Conservation (phyloP, 2,113 vertebrate genomes). For the Actenoides hombroni region DNA sequence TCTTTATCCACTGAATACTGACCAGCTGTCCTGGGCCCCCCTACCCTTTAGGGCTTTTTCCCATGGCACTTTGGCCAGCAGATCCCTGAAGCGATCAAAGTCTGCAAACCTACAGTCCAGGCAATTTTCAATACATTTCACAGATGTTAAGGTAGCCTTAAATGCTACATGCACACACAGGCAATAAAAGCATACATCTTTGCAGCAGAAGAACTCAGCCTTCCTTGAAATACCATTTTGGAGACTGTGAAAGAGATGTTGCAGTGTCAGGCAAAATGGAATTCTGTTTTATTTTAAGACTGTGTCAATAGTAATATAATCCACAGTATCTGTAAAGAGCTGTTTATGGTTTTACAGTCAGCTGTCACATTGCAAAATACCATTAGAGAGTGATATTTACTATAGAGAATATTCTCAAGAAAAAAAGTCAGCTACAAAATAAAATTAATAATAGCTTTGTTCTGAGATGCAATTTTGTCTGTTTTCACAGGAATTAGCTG, state of each 20-base stretch:
- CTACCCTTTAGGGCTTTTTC: no score
- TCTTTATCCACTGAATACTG: no score
- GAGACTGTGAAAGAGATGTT: background rate
- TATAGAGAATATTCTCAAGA: slow-evolving; percentile 11
- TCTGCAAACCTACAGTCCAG: background rate
- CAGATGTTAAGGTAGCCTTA: background rate
- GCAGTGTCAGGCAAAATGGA: background rate
- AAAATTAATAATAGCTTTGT: slow-evolving; percentile 5
- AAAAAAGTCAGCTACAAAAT: background rate
- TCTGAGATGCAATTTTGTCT: background rate
- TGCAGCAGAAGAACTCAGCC: background rate
- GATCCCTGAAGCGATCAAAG: background rate
- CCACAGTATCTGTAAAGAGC: background rate
- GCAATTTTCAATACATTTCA: background rate
- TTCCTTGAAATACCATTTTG: background rate
- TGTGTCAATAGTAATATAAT: background rate
- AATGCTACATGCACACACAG: background rate
- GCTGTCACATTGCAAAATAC: background rate
- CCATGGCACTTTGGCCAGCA: background rate
- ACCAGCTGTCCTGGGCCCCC: no score
- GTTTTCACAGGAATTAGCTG: background rate
- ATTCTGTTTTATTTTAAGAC: slow-evolving; percentile 19
- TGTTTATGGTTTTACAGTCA: background rate
- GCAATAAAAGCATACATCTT: background rate
- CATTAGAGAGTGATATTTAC: background rate